Percentiles rank a stretch among this genome's conserved stretches.
These are phyloP conservation scores for Tenrec ecaudatus DNA, from an alignment of 2,113 vertebrate species.

Conservation along the genomic window DNA sequence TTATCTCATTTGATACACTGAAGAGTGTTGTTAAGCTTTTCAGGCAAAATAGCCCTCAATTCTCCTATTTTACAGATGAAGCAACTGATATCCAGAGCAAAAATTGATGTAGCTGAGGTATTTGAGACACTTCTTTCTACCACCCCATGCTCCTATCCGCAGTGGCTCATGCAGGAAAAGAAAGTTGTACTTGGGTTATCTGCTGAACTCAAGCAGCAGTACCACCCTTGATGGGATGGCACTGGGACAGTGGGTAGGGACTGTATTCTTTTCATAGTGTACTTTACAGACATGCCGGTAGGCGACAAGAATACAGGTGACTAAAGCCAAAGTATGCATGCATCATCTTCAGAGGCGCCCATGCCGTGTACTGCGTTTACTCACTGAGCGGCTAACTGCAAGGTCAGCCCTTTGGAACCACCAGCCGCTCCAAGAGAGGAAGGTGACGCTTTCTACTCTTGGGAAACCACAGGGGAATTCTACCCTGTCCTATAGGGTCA, in stretches of 20 bases:
- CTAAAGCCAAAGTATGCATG: background rate
- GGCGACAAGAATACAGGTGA: background rate
- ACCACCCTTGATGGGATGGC: background rate
- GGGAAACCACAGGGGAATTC: too few relatives aligned
- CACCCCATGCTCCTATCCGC: background rate
- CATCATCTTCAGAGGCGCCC: too few relatives aligned
- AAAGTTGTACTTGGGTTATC: background rate
- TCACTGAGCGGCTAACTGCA: too few relatives aligned
- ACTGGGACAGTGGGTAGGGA: background rate
- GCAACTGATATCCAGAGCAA: slow-evolving; percentile 29
- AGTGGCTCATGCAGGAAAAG: background rate
- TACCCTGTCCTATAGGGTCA: too few relatives aligned
- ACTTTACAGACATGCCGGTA: background rate
- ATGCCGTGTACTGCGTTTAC: too few relatives aligned
- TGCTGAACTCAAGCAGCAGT: background rate
- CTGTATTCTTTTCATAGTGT: slow-evolving; percentile 14
- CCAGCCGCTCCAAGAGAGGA: too few relatives aligned
- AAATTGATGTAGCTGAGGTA: slow-evolving; percentile 20
- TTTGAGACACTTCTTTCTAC: background rate
- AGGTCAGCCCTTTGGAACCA: too few relatives aligned
- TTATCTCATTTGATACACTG: background rate
- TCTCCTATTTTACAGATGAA: slow-evolving; percentile 54
- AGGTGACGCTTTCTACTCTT: too few relatives aligned
- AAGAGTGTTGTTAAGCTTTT: slow-evolving; percentile 13
- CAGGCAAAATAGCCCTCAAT: background rate